phyloP scores from a whole-genome alignment of 2,797 vertebrate species.

The Dallia pectoralis region DNA sequence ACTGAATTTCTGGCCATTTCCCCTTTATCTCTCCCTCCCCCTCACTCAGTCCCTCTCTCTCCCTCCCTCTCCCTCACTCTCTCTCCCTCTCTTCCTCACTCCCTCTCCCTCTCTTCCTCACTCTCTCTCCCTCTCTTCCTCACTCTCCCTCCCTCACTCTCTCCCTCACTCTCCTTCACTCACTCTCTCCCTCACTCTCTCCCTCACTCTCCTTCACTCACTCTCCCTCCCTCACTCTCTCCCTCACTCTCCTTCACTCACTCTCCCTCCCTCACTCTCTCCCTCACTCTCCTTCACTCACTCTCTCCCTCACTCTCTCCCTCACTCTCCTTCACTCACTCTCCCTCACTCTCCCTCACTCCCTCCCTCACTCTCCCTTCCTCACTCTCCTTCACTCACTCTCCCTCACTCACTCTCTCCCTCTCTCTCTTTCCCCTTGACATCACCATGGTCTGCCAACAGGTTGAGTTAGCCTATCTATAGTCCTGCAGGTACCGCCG shows the following conservation, averaged over 20 bases:
- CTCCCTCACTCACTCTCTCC: not conserved
- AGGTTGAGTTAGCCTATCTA: not conserved
- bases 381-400: not conserved
- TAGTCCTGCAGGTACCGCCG: not conserved
- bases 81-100: not conserved
- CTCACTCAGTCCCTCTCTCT: too few relatives aligned
- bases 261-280: not conserved
- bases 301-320: not conserved
- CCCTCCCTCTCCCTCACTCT: not conserved
- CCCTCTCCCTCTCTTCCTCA: too few relatives aligned
- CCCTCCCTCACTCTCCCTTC: not conserved
- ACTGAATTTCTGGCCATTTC: slow-evolving; percentile 1
- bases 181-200: not conserved
- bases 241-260: not conserved
- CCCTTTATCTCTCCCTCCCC: not conserved
- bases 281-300: not conserved
- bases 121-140: not conserved
- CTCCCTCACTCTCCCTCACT: not conserved
- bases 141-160: slow-evolving; percentile 7
- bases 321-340: not conserved
- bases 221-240: not conserved
- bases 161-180: not conserved
- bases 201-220: too few relatives aligned
- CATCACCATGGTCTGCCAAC: not conserved
- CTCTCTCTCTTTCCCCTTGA: not conserved